Evolutionary conservation across 2,888 invertebrate species (phyloP), one percentile per base, ranked within the genome.

Genomic region (Rhagium mordax): DNA sequence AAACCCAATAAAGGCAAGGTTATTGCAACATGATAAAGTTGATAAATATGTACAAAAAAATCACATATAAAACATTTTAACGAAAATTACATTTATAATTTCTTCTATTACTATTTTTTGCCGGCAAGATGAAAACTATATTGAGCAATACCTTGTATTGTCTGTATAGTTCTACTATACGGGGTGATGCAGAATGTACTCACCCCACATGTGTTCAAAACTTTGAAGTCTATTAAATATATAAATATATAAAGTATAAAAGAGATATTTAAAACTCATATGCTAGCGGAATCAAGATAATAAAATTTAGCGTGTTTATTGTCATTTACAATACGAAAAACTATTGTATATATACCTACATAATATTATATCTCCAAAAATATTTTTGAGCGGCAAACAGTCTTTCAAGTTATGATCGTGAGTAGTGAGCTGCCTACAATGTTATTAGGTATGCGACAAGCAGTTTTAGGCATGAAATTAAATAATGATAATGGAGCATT

Each of bases 371-470:
- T 7, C 20, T 24, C 20, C 15, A 61, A 47, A 61, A 47, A 61
- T 59, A 48, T 21, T 18, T 62, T 69, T 70, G 74, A 70, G 70
- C 67, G 53, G 24, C 10, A 51, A 51, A 67, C 66, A 74, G 66
- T 70, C 74, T 70, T 74, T 71, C 60, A 55, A 27, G 51, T 53
- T 64, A 21, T 53, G 8, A 15, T 49, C 3, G 13, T 53, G 53
- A 53, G 53, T 21, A 53, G 13, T 15, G n/a, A n/a, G n/a, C n/a
- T n/a, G n/a, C n/a, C n/a, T n/a, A n/a, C n/a, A n/a, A n/a, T n/a
- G n/a, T n/a, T n/a, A n/a, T n/a, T n/a, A n/a, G n/a, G n/a, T n/a
- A n/a, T n/a, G n/a, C 7, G 10, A 51, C 18, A 55, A 60, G 59
- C 33, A 33, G 18, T 29, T 60, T 60, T 3, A 2, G 16, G 29